Base-by-base conservation (phyloP, 2,113 vertebrate species). In the Reinhardtius hippoglossoides region DNA sequence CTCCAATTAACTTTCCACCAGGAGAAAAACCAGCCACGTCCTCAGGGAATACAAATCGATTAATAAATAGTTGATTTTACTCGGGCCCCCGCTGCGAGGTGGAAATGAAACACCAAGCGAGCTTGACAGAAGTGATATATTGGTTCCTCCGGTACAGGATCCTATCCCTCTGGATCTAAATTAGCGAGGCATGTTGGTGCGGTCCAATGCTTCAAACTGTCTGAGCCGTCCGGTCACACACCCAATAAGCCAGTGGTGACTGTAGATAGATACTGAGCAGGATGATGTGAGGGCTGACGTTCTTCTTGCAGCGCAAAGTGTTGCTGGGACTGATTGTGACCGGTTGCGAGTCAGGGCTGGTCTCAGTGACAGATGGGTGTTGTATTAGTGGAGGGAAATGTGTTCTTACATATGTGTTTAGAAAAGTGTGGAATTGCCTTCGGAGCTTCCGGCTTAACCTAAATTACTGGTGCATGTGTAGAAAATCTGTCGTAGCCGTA, bases 81-180 rank as follows among this genome's bases (percentile, higher is more conserved):
- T 70, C 76, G 66, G 66, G 66, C 50, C 76, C 67, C 72, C 9
- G 10, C 37, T 71, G 56, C 84, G 83, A 9, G 74, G 69, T 84
- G 84, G 70, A 87, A 86, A 84, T 89, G 78, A 89, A 93, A 88
- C 80, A 89, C 63, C 80, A 84, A 84, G 65, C 68, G 54, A 76
- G 0, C 42, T 31, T 82, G 87, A 87, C 90, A 84, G 74, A 73
- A 42, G 35, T 79, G 87, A 92, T 91, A 83, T 87, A 93, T 92
- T 84, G 66, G 83, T 61, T 74, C 63, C 57, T 67, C 48, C 65
- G 40, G 50, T 42, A 64, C 61, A 74, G 73, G 77, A 72, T 61
- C 69, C 60, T 57, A 18, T 82, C 57, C 27, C 79, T 16, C 23
- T 58, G 62, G 70, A 83, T 87, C 64, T 70, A 71, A 86, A 76